These are phyloP conservation scores for Synanceia verrucosa DNA, from an alignment of 2,797 vertebrate genomes.

Conservation along the genomic window DNA sequence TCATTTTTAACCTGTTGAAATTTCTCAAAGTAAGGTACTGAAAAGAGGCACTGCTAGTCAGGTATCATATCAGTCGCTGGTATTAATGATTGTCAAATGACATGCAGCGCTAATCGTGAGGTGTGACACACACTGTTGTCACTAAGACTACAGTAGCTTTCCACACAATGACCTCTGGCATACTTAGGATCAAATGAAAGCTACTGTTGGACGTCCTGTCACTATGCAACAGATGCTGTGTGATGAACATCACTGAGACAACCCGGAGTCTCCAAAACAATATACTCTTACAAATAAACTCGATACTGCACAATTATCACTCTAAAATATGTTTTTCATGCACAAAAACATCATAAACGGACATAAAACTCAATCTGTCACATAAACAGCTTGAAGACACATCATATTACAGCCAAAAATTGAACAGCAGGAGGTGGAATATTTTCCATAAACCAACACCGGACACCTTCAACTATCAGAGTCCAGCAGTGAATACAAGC, in stretches of 20 bases:
- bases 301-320: too few relatives aligned
- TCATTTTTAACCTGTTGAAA: neutral
- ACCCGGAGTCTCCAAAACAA: neutral
- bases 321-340: too few relatives aligned
- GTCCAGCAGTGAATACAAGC: neutral
- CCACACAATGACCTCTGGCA: neutral
- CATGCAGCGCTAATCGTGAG: neutral
- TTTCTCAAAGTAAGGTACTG: neutral
- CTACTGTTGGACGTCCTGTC: neutral
- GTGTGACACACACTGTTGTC: neutral
- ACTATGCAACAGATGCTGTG: neutral
- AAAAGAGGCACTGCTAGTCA: too few relatives aligned
- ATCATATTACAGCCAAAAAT: neutral
- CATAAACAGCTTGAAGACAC: neutral
- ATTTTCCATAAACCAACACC: too few relatives aligned
- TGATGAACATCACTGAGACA: neutral
- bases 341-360: too few relatives aligned
- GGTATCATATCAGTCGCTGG: neutral
- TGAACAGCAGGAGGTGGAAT: neutral
- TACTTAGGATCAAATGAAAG: neutral
- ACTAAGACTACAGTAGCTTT: neutral
- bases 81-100: neutral
- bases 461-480: neutral
- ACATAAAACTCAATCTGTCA: neutral
- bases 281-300: neutral